phyloP scores from a whole-genome alignment of 2,113 vertebrate genomes.

The Stercorarius parasiticus region DNA sequence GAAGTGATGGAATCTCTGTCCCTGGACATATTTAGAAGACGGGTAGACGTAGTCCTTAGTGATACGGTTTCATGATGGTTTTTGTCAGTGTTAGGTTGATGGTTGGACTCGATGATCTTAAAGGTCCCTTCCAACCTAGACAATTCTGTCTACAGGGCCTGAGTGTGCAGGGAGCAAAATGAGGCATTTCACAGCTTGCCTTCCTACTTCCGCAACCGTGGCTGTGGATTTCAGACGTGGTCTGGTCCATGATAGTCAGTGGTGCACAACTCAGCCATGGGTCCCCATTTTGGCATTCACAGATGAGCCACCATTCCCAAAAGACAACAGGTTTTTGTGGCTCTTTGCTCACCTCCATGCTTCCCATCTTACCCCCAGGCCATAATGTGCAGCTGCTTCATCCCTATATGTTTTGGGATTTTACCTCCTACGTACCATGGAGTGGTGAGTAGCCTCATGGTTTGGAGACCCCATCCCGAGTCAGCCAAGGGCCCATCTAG shows the following conservation, averaged over 20 bases:
- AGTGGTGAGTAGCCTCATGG: slow-evolving; percentile 49
- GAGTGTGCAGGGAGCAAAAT: neutral
- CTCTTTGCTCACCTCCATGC: neutral
- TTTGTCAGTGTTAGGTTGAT: neutral
- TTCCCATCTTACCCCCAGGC: slow-evolving; percentile 59
- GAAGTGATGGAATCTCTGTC: neutral
- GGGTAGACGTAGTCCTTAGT: neutral
- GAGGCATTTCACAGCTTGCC: neutral
- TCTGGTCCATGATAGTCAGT: neutral
- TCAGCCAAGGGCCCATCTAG: neutral
- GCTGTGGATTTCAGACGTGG: neutral
- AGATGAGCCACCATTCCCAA: neutral
- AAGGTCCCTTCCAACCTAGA: neutral
- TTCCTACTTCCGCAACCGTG: neutral
- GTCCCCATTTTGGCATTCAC: neutral
- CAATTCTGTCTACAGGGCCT: neutral
- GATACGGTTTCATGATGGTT: neutral
- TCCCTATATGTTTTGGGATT: slow-evolving; percentile 76
- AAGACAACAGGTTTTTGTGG: neutral
- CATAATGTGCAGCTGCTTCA: slow-evolving; percentile 78
- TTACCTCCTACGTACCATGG: slow-evolving; percentile 40
- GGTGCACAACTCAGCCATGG: neutral
- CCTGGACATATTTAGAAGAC: neutral
- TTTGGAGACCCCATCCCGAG: neutral
- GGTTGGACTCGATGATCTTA: neutral